Percentiles rank a stretch among this genome's conserved stretches.
Conservation (phyloP, 2,113 vertebrate genomes). For the Chamaea fasciata region DNA sequence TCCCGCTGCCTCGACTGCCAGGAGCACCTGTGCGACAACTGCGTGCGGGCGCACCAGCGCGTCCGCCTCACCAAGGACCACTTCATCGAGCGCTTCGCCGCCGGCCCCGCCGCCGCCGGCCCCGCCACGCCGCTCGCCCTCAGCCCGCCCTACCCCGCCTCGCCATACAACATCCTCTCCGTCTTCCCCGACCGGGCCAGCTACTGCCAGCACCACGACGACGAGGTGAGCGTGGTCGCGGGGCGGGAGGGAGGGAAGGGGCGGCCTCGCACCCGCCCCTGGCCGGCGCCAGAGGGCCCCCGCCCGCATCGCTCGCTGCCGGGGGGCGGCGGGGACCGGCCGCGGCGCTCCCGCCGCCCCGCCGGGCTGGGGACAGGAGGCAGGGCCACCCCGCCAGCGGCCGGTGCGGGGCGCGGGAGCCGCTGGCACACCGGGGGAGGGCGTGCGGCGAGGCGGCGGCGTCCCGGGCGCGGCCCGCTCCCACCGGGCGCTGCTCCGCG, state of each 20-base stretch:
- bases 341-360: background rate
- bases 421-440: background rate
- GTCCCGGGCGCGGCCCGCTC: background rate
- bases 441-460: background rate
- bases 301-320: background rate
- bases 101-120: background rate
- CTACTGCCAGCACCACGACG: slow-evolving; percentile 84
- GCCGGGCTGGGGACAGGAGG: background rate
- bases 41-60: slow-evolving; percentile 89
- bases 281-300: background rate
- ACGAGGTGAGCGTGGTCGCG: slow-evolving; percentile 77
- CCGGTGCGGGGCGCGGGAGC: background rate
- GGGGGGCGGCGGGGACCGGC: background rate
- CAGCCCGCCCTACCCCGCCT: slow-evolving; percentile 75
- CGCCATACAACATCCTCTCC: slow-evolving; percentile 83
- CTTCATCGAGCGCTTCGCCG: slow-evolving; percentile 84
- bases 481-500: background rate
- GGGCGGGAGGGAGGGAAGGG: background rate
- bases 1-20: slow-evolving; percentile 91
- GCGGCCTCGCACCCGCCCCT: background rate
- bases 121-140: slow-evolving; percentile 72
- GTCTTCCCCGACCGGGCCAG: slow-evolving; percentile 82
- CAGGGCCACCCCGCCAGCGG: background rate
- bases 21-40: slow-evolving; percentile 92
- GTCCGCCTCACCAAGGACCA: slow-evolving; percentile 94